These are phyloP conservation scores for Drosophila glabriapex DNA, from an alignment of 2,888 invertebrate species.

Conservation along the genomic window DNA sequence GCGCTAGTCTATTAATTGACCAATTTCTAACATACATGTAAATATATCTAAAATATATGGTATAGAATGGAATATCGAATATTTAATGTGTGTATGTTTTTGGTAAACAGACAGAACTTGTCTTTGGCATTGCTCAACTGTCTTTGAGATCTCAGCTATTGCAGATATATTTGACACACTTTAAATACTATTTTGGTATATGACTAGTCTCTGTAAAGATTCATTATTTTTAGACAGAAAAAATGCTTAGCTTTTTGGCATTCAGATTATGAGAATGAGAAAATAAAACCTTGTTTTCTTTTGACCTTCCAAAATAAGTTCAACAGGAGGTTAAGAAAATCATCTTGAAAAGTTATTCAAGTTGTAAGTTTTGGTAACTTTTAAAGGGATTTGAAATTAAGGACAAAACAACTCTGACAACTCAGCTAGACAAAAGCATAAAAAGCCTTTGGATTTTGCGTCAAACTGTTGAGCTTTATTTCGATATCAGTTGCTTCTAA, in stretches of 20 bases:
- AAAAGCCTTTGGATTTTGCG: slow-evolving; percentile 13
- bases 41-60: not conserved
- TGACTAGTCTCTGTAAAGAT: not conserved
- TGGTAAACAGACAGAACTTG: not conserved
- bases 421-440: not conserved
- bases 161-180: not conserved
- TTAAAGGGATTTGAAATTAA: not conserved
- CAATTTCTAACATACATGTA: not conserved
- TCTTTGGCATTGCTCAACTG: not conserved
- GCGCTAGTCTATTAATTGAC: not conserved
- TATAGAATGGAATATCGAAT: too few relatives aligned
- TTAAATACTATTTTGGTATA: not conserved
- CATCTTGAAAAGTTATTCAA: not conserved
- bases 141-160: not conserved
- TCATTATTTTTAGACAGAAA: not conserved
- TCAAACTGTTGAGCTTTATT: not conserved
- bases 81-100: not conserved
- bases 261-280: not conserved
- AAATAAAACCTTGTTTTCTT: not conserved
- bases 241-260: not conserved
- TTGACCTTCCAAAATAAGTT: not conserved
- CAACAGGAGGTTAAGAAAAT: not conserved
- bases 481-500: not conserved
- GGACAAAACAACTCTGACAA: not conserved
- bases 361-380: not conserved